These are phyloP conservation scores for Aproaerema taeniolella DNA, from an alignment of 2,888 invertebrate species.

Conservation along the genomic window DNA sequence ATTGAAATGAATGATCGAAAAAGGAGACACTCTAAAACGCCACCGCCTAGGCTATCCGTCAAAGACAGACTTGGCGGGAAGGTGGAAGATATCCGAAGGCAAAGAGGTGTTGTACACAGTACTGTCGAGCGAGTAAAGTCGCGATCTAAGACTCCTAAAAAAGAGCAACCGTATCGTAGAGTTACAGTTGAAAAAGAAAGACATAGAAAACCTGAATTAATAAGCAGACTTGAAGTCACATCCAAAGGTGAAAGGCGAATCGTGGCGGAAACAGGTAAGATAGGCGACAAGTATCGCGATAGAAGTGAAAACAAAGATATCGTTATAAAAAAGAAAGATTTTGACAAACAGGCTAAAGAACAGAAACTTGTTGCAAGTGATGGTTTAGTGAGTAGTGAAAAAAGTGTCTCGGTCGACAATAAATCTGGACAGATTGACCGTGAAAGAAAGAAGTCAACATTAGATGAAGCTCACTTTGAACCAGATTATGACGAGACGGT, in stretches of 20 bases:
- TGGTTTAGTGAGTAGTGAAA: slow-evolving; percentile 31
- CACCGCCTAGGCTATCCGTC: slow-evolving; percentile 82
- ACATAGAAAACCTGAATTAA: slow-evolving; percentile 50
- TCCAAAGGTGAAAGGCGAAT: slow-evolving; percentile 45
- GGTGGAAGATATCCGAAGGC: slow-evolving; percentile 78
- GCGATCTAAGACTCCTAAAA: slow-evolving; percentile 69
- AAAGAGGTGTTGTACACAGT: slow-evolving; percentile 72
- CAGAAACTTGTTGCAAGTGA: slow-evolving; percentile 20
- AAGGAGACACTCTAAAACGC: slow-evolving; percentile 61
- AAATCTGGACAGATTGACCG: slow-evolving; percentile 49
- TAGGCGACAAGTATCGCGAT: slow-evolving; percentile 31
- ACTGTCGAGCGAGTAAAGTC: slow-evolving; percentile 75
- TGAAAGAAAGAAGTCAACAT: slow-evolving; percentile 80
- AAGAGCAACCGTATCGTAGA: slow-evolving; percentile 63
- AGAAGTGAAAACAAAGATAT: background rate
- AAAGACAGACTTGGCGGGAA: slow-evolving; percentile 89
- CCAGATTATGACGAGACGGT: slow-evolving; percentile 83
- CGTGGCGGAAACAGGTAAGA: slow-evolving; percentile 37
- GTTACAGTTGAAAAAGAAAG: slow-evolving; percentile 70
- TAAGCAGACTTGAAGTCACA: slow-evolving; percentile 33
- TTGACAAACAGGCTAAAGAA: slow-evolving; percentile 41
- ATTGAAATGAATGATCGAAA: slow-evolving; percentile 68
- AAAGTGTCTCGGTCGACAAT: slow-evolving; percentile 31
- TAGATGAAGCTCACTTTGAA: slow-evolving; percentile 85
- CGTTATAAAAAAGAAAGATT: slow-evolving; percentile 32